Conservation (phyloP, 2,888 invertebrate species). For the Stegana nigrithorax region DNA sequence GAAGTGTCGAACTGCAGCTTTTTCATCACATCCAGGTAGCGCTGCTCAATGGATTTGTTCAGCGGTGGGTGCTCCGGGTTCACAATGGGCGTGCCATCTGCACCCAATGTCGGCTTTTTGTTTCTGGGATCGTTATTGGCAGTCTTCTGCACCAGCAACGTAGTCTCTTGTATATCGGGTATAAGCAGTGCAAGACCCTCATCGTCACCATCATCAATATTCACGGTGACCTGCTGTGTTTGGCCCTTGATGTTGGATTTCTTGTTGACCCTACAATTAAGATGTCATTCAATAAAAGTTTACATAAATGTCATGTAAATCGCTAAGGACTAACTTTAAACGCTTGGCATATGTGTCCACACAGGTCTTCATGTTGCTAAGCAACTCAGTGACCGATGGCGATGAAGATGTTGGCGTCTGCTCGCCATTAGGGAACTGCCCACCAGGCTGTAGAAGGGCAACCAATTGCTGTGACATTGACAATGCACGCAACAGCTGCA, state of each 20-base stretch:
- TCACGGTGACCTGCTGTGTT: conserved; percentile 67
- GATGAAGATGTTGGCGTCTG: too few relatives aligned
- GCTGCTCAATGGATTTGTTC: conserved; percentile 75
- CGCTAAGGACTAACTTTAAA: conserved; percentile 73
- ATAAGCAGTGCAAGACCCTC: conserved; percentile 90
- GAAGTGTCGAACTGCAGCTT: conserved; percentile 91
- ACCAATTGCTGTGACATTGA: conserved; percentile 75
- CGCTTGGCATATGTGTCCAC: conserved; percentile 92
- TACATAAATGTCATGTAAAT: not conserved
- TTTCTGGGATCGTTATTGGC: conserved; percentile 62
- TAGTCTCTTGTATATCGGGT: conserved; percentile 84
- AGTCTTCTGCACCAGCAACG: conserved; percentile 65
- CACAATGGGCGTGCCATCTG: conserved; percentile 47
- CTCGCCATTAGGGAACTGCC: conserved; percentile 50
- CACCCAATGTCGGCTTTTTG: conserved; percentile 47
- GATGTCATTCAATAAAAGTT: not conserved
- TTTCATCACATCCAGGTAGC: conserved; percentile 89
- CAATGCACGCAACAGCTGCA: conserved; percentile 83
- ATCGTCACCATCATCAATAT: conserved; percentile 82
- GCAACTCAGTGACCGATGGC: conserved; percentile 79
- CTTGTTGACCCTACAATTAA: conserved; percentile 72
- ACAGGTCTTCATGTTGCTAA: conserved; percentile 89
- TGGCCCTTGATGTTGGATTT: conserved; percentile 71
- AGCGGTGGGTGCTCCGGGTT: conserved; percentile 70
- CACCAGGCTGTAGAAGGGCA: conserved; percentile 73